Percentiles rank a stretch among this genome's conserved stretches.
Conservation (phyloP, 2,888 invertebrate genomes). For the Apodemia zela region DNA sequence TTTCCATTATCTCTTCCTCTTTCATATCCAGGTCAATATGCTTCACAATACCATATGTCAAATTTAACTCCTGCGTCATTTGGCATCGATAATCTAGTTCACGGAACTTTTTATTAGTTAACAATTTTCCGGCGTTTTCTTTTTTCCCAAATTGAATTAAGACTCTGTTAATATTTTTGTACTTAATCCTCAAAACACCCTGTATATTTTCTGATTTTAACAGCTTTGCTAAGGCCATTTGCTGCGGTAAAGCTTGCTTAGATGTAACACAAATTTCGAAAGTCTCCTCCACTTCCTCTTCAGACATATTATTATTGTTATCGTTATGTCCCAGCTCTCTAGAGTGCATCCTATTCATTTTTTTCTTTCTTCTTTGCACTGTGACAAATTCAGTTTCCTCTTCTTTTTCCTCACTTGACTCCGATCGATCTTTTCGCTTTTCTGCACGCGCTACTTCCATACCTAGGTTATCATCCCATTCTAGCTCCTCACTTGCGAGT, state of each 20-base stretch:
- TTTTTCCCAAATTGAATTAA: constrained; percentile 22
- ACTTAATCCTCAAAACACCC: constrained; percentile 17
- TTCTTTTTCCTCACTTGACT: background rate
- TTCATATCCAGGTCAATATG: constrained; percentile 25
- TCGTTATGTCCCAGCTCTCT: background rate
- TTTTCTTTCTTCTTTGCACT: constrained; percentile 3
- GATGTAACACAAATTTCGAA: background rate
- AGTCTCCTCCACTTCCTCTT: background rate
- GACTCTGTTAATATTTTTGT: constrained; percentile 25
- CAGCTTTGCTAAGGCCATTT: constrained; percentile 1
- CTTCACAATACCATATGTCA: constrained; percentile 27
- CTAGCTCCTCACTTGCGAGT: background rate
- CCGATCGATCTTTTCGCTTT: constrained; percentile 3
- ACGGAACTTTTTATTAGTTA: constrained; percentile 16
- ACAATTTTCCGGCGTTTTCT: constrained; percentile 17
- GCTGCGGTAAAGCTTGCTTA: background rate
- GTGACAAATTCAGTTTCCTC: background rate
- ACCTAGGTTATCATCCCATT: background rate
- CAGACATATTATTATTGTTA: background rate
- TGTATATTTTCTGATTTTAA: constrained; percentile 10
- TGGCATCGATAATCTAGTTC: constrained; percentile 22
- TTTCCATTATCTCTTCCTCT: constrained; percentile 23
- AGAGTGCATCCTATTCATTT: background rate
- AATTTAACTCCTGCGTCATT: constrained; percentile 21
- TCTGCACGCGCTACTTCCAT: background rate